phyloP scores from a whole-genome alignment of 2,888 invertebrate genomes.

The Amitus sp. region DNA sequence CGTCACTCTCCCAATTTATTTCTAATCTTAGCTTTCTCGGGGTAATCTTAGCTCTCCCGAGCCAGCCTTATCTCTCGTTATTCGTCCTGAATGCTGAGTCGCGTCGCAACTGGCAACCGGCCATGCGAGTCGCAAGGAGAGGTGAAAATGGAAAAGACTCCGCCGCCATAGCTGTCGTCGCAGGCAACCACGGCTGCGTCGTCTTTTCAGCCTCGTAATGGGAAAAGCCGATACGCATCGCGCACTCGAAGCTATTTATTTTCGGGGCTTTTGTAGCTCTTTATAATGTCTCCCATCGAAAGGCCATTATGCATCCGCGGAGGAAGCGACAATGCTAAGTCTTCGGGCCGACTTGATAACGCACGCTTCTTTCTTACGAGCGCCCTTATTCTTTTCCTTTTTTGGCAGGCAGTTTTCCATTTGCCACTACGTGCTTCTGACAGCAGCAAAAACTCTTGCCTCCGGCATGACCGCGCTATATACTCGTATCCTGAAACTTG shows the following conservation, averaged over 20 bases:
- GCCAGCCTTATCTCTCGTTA: conserved; percentile 10
- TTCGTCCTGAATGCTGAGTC: conserved; percentile 34
- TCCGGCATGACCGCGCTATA: conserved; percentile 1
- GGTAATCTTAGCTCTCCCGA: conserved; percentile 9
- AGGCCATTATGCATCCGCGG: background rate
- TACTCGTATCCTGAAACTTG: background rate
- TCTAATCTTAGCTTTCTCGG: conserved; percentile 33
- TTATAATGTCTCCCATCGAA: conserved; percentile 42
- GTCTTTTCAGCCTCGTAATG: conserved; percentile 58
- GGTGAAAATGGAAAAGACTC: conserved; percentile 54
- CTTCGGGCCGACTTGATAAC: background rate
- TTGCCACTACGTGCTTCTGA: conserved; percentile 1
- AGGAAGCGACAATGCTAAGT: conserved; percentile 22
- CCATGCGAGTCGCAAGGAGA: conserved; percentile 47
- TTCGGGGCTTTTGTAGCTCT: conserved; percentile 52
- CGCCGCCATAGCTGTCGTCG: conserved; percentile 33
- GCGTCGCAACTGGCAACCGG: conserved; percentile 56
- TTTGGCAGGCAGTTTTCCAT: background rate
- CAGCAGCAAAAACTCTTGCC: background rate
- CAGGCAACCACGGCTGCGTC: conserved; percentile 36
- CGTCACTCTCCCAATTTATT: conserved; percentile 39
- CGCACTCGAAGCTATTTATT: conserved; percentile 60
- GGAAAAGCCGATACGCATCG: conserved; percentile 62
- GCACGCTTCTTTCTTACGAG: background rate
- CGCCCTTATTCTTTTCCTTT: background rate